phyloP scores from a whole-genome alignment of 2,113 vertebrate genomes.

The Balaeniceps rex region DNA sequence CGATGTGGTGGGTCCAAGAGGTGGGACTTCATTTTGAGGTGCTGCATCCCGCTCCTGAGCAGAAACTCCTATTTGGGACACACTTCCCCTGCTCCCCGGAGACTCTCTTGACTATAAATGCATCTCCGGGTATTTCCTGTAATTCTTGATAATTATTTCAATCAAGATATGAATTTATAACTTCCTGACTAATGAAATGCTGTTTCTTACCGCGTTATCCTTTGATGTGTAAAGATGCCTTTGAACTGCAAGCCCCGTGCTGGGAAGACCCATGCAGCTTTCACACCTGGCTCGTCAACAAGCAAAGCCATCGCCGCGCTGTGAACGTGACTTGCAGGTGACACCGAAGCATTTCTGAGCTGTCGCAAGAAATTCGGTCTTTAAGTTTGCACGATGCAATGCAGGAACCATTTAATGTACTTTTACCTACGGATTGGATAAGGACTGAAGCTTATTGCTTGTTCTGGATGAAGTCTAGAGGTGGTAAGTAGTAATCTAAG shows the following conservation, averaged over 20 bases:
- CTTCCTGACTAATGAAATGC: constrained; percentile 58
- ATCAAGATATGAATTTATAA: constrained; percentile 53
- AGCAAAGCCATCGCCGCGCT: background rate
- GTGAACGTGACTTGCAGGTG: background rate
- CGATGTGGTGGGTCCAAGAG: background rate
- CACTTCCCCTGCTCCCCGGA: background rate
- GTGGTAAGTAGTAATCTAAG: background rate
- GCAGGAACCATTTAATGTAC: rapidly evolving
- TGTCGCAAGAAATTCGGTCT: rapidly evolving
- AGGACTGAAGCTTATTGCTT: background rate
- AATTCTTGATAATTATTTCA: constrained; percentile 59
- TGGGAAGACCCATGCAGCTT: background rate
- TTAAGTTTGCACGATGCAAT: rapidly evolving
- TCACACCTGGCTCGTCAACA: constrained; percentile 10
- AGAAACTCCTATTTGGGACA: background rate
- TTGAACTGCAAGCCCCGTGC: constrained; percentile 25
- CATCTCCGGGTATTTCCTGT: constrained; percentile 42
- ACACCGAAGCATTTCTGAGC: background rate
- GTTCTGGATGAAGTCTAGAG: background rate
- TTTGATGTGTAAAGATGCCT: constrained; percentile 45
- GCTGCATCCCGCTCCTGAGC: background rate
- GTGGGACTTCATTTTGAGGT: background rate
- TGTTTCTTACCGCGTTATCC: background rate
- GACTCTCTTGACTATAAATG: constrained; percentile 21
- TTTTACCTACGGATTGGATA: rapidly evolving